Conservation (phyloP, 2,888 invertebrate genomes). For the Zhengitettix transpicula region DNA sequence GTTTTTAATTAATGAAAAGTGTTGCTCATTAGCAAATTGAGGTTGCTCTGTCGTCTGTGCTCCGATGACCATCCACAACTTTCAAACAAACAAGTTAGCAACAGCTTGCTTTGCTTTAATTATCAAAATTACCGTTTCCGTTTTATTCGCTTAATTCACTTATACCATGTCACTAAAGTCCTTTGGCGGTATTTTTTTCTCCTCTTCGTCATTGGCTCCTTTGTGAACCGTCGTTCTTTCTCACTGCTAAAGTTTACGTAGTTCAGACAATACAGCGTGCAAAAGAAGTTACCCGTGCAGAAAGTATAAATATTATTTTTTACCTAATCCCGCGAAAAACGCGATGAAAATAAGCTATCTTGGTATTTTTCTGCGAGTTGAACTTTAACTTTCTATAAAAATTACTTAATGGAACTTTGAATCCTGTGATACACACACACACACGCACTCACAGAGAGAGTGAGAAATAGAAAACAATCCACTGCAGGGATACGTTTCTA, state of each 20-base stretch:
- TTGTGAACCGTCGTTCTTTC: too few relatives aligned
- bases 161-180: not conserved
- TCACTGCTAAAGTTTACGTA: not conserved
- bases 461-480: too few relatives aligned
- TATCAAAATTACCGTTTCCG: not conserved
- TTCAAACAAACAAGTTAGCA: not conserved
- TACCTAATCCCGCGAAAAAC: too few relatives aligned
- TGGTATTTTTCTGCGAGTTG: too few relatives aligned
- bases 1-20: not conserved
- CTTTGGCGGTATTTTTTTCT: not conserved
- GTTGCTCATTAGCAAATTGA: not conserved
- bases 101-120: not conserved
- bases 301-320: too few relatives aligned
- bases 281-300: too few relatives aligned
- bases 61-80: not conserved
- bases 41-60: not conserved
- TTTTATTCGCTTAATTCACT: not conserved
- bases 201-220: not conserved
- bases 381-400: too few relatives aligned
- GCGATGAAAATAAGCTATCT: too few relatives aligned
- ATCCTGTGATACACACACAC: too few relatives aligned
- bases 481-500: too few relatives aligned
- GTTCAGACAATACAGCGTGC: not conserved
- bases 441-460: too few relatives aligned
- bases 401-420: too few relatives aligned